Percentiles rank a stretch among this genome's conserved stretches.
phyloP scores from a whole-genome alignment of 2,797 vertebrate species.

The Pseudopleuronectes americanus region DNA sequence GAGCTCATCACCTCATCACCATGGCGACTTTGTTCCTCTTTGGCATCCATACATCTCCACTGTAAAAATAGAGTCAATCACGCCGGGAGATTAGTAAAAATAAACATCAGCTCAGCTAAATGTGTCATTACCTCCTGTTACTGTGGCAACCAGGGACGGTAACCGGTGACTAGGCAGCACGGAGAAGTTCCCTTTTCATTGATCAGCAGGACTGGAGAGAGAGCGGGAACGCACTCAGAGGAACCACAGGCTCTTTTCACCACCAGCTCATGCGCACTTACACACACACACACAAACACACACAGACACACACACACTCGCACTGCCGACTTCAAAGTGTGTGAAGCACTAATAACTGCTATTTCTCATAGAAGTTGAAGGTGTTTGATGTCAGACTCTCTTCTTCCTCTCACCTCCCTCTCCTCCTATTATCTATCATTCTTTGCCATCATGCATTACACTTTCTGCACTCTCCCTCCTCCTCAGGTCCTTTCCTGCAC shows the following conservation, averaged over 20 bases:
- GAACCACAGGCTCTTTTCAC: neutral
- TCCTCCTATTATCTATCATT: constrained; percentile 28
- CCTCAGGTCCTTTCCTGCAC: constrained; percentile 1
- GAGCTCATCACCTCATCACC: constrained; percentile 55
- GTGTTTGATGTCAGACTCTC: constrained; percentile 6
- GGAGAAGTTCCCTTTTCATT: constrained; percentile 42
- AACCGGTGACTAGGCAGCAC: constrained; percentile 47
- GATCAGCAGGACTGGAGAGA: constrained; percentile 37
- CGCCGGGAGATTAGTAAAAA: constrained; percentile 62
- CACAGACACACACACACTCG: neutral
- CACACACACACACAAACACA: neutral
- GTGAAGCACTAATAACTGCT: constrained; percentile 14
- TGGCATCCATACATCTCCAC: constrained; percentile 36
- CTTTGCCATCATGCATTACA: constrained; percentile 3
- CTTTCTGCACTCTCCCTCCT: constrained; percentile 3
- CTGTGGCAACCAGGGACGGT: constrained; percentile 64
- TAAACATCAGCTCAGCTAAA: constrained; percentile 67
- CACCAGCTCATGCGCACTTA: neutral
- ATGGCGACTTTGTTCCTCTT: constrained; percentile 65
- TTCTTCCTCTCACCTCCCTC: constrained; percentile 11
- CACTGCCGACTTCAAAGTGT: constrained; percentile 10
- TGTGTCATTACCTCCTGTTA: constrained; percentile 64
- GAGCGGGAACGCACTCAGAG: constrained; percentile 14
- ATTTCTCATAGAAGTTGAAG: constrained; percentile 3
- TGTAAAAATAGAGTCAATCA: constrained; percentile 62